Percentiles rank a stretch among this genome's conserved stretches.
phyloP scores from a whole-genome alignment of 2,797 vertebrate species.

The Liparis tanakae region DNA sequence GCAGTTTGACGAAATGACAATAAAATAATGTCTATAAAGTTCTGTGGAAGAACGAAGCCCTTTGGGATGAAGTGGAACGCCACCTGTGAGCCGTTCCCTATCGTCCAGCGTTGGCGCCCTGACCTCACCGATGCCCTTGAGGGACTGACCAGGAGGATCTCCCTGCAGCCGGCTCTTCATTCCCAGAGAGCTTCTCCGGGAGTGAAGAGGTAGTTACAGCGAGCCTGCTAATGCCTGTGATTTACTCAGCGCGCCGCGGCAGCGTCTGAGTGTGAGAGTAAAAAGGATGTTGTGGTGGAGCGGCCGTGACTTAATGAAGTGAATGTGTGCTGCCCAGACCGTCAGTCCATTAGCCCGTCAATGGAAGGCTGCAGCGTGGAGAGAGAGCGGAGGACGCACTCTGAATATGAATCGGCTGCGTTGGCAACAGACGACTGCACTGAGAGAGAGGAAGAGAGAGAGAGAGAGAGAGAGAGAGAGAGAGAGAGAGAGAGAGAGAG shows the following conservation, averaged over 20 bases:
- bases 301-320: slow-evolving; percentile 51
- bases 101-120: not conserved
- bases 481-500: slow-evolving; percentile 33
- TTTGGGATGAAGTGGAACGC: slow-evolving; percentile 5
- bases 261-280: slow-evolving; percentile 2
- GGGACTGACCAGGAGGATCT: not conserved
- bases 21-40: not conserved
- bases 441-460: slow-evolving; percentile 48
- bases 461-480: slow-evolving; percentile 41
- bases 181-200: slow-evolving; percentile 2
- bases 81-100: not conserved
- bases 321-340: slow-evolving; percentile 30
- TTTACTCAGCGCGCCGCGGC: not conserved
- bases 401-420: slow-evolving; percentile 71
- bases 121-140: not conserved
- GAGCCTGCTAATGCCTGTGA: not conserved
- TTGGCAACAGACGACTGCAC: slow-evolving; percentile 62
- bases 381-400: slow-evolving; percentile 37
- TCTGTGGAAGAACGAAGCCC: slow-evolving; percentile 1
- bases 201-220: not conserved
- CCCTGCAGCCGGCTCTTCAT: not conserved
- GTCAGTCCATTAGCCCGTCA: slow-evolving; percentile 60
- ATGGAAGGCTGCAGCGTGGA: slow-evolving; percentile 43
- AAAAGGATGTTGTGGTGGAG: slow-evolving; percentile 15
- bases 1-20: not conserved